phyloP scores from a whole-genome alignment of 2,113 vertebrate species.

The Dipodomys spectabilis region DNA sequence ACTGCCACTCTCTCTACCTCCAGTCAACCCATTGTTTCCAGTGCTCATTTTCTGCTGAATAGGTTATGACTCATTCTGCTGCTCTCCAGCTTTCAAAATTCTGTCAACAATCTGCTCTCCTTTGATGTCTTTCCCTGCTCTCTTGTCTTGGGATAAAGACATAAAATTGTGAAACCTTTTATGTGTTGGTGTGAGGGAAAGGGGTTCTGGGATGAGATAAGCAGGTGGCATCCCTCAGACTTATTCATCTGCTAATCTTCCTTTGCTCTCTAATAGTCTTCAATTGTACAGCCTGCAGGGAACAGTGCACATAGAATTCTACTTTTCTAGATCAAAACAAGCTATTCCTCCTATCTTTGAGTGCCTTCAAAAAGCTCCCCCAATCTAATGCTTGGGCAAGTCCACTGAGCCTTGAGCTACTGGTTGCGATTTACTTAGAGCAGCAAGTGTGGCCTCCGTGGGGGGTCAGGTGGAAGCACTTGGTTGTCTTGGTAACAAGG shows the following conservation, averaged over 20 bases:
- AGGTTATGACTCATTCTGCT: slow-evolving; percentile 63
- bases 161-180: background rate
- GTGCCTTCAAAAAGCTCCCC: slow-evolving; percentile 2
- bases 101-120: slow-evolving; percentile 41
- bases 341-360: background rate
- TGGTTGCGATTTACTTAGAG: slow-evolving; percentile 62
- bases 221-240: background rate
- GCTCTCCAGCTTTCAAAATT: slow-evolving; percentile 47
- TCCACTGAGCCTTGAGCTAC: slow-evolving; percentile 21
- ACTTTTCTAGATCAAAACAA: slow-evolving; percentile 44
- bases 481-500: slow-evolving; percentile 72
- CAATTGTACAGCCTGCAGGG: slow-evolving; percentile 3
- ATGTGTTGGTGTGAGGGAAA: background rate
- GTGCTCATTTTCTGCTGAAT: slow-evolving; percentile 38
- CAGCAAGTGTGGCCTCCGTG: background rate
- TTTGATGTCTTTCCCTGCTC: slow-evolving; percentile 33
- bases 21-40: background rate
- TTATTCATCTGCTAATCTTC: slow-evolving; percentile 20
- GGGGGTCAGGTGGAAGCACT: slow-evolving; percentile 42
- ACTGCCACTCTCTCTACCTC: background rate
- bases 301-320: slow-evolving; percentile 12
- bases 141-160: slow-evolving; percentile 30
- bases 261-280: slow-evolving; percentile 58
- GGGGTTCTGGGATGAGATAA: slow-evolving; percentile 13
- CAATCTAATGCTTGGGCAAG: slow-evolving; percentile 41